phyloP scores from a whole-genome alignment of 2,113 vertebrate species.

The Prolemur simus region DNA sequence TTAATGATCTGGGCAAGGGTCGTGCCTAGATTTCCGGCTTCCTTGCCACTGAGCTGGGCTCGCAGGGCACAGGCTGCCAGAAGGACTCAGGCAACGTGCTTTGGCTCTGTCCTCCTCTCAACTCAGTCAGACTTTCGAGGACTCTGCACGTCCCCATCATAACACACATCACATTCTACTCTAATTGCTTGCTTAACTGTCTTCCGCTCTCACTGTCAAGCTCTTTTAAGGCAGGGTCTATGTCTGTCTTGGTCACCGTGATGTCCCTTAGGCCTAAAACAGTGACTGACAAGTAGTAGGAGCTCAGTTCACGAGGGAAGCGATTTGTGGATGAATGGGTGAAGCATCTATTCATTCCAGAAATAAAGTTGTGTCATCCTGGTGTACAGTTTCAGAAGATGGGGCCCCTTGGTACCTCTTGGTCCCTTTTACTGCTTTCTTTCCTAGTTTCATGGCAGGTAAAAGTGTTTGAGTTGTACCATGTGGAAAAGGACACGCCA shows the following conservation, averaged over 20 bases:
- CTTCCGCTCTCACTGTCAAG: neutral
- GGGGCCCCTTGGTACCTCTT: too few species aligned
- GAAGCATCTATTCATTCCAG: neutral
- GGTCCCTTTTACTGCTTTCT: neutral
- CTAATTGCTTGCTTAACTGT: neutral
- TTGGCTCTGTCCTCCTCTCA: neutral
- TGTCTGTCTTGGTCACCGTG: neutral
- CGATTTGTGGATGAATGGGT: neutral
- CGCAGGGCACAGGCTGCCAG: neutral
- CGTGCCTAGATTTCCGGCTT: neutral
- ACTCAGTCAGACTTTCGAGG: neutral
- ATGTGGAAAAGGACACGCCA: neutral
- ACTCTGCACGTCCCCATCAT: fast-evolving
- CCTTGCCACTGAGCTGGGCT: neutral
- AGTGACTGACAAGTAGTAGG: neutral
- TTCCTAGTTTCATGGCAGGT: neutral
- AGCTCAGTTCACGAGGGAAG: neutral
- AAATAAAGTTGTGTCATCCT: neutral
- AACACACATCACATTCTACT: neutral
- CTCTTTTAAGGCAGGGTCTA: neutral
- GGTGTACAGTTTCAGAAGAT: neutral
- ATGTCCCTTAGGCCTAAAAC: neutral
- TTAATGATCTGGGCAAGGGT: neutral
- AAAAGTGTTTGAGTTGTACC: neutral
- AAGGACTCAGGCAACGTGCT: neutral